A percentile compares a stretch with the other conserved stretches of the same genome.
Evolutionary conservation across 2,797 vertebrate species (phyloP).

Genomic region (Cossypha heuglini): DNA sequence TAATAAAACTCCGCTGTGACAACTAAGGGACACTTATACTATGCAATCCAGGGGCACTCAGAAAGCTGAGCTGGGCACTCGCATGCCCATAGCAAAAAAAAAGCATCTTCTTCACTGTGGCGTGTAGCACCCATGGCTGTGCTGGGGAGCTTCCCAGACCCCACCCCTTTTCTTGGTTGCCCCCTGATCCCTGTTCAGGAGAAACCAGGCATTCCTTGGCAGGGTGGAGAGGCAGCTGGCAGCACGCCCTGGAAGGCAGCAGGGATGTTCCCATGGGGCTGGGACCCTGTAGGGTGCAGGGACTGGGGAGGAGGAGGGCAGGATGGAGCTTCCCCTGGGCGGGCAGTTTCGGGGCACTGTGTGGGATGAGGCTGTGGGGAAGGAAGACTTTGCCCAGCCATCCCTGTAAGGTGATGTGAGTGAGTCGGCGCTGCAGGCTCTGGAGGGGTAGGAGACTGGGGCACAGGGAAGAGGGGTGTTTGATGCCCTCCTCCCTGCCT

Average conservation of each 20-base stretch:
- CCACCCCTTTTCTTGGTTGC: background rate
- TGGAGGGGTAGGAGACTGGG: slow-evolving; percentile 18
- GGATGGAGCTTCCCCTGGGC: slow-evolving; percentile 39
- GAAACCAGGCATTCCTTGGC: background rate
- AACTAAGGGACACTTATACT: background rate
- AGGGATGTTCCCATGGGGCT: background rate
- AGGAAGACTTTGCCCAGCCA: slow-evolving; percentile 10
- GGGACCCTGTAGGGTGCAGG: background rate
- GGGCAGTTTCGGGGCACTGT: slow-evolving; percentile 1
- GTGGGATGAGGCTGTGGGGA: slow-evolving; percentile 47
- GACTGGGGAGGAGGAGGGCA: background rate
- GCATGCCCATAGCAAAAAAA: background rate
- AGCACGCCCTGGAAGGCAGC: background rate
- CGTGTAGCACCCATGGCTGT: background rate
- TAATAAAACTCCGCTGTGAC: slow-evolving; percentile 46
- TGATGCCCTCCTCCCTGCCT: background rate
- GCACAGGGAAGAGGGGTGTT: background rate
- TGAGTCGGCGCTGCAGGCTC: background rate
- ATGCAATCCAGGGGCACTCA: background rate
- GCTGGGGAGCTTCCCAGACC: background rate
- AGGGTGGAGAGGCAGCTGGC: background rate
- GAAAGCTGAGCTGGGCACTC: background rate
- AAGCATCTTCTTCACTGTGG: background rate
- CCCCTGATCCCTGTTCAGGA: background rate
- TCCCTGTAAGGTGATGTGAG: background rate